Conservation (phyloP, 2,113 vertebrate genomes). For the Dromiciops gliroides region DNA sequence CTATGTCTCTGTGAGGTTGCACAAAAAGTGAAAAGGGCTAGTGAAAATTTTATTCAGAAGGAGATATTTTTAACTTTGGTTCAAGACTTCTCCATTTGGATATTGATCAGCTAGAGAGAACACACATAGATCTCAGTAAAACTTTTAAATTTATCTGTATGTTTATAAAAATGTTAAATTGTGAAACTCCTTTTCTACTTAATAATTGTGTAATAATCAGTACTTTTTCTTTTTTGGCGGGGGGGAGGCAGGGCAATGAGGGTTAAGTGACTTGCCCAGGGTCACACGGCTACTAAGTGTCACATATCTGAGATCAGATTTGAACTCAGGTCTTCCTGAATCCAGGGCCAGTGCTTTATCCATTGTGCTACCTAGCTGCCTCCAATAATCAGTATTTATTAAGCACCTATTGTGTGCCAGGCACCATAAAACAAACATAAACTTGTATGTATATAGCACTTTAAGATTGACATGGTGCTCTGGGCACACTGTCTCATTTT, state of each 20-base stretch:
- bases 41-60: background rate
- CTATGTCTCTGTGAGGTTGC: background rate
- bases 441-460: background rate
- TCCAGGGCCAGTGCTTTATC: too few relatives aligned
- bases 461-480: background rate
- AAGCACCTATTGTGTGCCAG: background rate
- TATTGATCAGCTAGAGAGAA: background rate
- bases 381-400: background rate
- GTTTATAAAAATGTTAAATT: background rate
- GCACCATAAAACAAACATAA: background rate
- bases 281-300: too few relatives aligned
- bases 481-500: background rate
- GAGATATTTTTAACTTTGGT: background rate
- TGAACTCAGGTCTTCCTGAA: too few relatives aligned
- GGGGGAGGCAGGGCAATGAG: too few relatives aligned
- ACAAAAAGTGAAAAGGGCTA: background rate
- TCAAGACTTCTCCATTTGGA: background rate
- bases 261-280: too few relatives aligned
- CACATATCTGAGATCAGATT: too few relatives aligned
- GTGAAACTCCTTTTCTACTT: background rate
- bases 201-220: background rate
- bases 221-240: too few relatives aligned
- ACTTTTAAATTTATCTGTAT: background rate
- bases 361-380: too few relatives aligned
- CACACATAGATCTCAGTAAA: background rate